Evolutionary conservation across 2,797 vertebrate genomes (phyloP).

Genomic region (Coregonus sp.): DNA sequence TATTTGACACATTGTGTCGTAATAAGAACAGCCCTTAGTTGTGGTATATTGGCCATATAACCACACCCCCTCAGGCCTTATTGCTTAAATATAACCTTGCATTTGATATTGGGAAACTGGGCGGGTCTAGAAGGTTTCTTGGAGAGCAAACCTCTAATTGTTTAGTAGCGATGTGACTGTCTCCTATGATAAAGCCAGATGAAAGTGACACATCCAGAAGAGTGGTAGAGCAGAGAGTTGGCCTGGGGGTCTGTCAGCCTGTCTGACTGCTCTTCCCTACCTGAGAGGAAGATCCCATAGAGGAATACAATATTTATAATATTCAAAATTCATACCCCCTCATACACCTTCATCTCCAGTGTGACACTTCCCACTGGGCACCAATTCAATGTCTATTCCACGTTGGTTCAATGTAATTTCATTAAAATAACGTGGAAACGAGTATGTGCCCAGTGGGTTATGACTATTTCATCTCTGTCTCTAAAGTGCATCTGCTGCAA

Average conservation of each 20-base stretch:
- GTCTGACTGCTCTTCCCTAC: neutral
- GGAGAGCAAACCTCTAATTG: neutral
- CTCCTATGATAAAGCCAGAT: neutral
- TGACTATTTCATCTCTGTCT: neutral
- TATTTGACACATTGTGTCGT: no score
- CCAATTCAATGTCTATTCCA: no score
- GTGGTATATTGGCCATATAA: no score
- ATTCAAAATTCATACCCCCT: neutral
- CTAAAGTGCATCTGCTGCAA: neutral
- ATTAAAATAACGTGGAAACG: no score
- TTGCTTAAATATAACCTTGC: no score
- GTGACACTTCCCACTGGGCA: neutral
- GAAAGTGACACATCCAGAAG: neutral
- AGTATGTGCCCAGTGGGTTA: neutral
- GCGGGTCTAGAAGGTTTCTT: neutral
- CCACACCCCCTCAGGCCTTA: no score
- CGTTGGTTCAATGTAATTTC: no score
- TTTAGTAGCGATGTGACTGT: neutral
- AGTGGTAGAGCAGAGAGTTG: neutral
- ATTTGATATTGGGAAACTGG: no score
- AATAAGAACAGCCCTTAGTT: no score
- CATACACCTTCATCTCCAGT: neutral
- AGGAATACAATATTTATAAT: conserved; percentile 3
- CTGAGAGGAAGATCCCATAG: neutral
- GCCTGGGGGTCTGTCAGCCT: neutral